phyloP scores from a whole-genome alignment of 2,888 invertebrate genomes.

The Sceliomorpha sp. region DNA sequence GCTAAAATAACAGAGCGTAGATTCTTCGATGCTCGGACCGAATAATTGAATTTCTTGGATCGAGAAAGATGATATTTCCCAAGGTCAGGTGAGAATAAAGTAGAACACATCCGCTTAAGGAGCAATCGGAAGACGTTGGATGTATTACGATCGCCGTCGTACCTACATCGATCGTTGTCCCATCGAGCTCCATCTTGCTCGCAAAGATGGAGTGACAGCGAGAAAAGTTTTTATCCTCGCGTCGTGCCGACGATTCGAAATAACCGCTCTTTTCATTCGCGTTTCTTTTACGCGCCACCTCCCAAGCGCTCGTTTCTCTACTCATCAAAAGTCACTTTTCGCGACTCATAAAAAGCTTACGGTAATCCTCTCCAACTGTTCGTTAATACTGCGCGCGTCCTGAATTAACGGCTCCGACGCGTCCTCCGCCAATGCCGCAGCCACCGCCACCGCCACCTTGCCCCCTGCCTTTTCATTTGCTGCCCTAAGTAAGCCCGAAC shows the following conservation, averaged over 20 bases:
- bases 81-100: conserved; percentile 40
- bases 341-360: too few relatives aligned
- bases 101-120: conserved; percentile 30
- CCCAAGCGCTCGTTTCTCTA: conserved; percentile 5
- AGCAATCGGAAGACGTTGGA: conserved; percentile 44
- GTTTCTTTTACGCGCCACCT: conserved; percentile 36
- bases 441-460: too few relatives aligned
- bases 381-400: conserved; percentile 3
- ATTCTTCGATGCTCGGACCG: too few relatives aligned
- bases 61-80: conserved; percentile 38
- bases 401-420: too few relatives aligned
- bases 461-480: too few relatives aligned
- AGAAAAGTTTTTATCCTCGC: conserved; percentile 30
- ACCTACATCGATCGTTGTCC: conserved; percentile 45
- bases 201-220: conserved; percentile 16
- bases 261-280: conserved; percentile 44
- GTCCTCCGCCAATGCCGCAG: too few relatives aligned
- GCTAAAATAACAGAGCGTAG: too few relatives aligned
- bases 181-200: conserved; percentile 41
- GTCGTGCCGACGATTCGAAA: conserved; percentile 31
- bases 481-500: too few relatives aligned
- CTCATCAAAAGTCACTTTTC: conserved; percentile 5
- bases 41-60: too few relatives aligned
- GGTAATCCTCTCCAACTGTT: neutral
- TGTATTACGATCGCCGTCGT: conserved; percentile 35